Base-by-base conservation (phyloP, 30 jellyfish, hydroid and myxozoan species). In the Mastigias papua region DNA sequence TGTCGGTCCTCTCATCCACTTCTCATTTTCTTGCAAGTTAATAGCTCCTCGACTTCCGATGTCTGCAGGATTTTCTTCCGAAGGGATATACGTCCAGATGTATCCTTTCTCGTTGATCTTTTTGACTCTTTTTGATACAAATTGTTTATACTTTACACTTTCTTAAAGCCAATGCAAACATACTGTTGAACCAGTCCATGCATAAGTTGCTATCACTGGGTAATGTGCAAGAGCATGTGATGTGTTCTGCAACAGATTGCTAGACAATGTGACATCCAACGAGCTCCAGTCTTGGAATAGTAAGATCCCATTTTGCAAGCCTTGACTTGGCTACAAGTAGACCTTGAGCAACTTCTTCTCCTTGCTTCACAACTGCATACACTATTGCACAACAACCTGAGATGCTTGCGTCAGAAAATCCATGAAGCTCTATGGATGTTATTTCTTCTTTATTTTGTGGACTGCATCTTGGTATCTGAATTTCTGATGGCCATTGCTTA, bases 231-330 rank as follows among this genome's bases (percentile, higher is more conserved):
- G 73, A 20, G 93, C 97, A 9, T 78, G 33, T 5, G 54, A 16
- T 61, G 81, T 42, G 68, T 91, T 91, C 22, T 54, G 79, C 35
- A 91, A 42, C 17, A 64, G 49, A 86, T 84, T 91, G 10, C 90
- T 17, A n/a, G n/a, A n/a, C n/a, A n/a, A n/a, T n/a, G n/a, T n/a
- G n/a, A n/a, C n/a, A n/a, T n/a, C n/a, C n/a, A n/a, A 61, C 88
- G 46, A 85, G 93, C 54, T 90, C 97, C 76, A 90, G 64, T 29
- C 92, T 73, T 33, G 97, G 96, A 34, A 92, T 92, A 28, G 98
- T 69, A 10, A 84, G 80, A 31, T 87, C 88, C 25, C 72, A 58
- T 60, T 92, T 92, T 42, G 88, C 32, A 0, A 92, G 30, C 29
- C 97, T 58, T 34, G 95, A 65, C 69, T 86, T 92, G n/a, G 95